These are phyloP conservation scores for Andrena bucephala DNA, from an alignment of 2,888 invertebrate species.

Conservation along the genomic window DNA sequence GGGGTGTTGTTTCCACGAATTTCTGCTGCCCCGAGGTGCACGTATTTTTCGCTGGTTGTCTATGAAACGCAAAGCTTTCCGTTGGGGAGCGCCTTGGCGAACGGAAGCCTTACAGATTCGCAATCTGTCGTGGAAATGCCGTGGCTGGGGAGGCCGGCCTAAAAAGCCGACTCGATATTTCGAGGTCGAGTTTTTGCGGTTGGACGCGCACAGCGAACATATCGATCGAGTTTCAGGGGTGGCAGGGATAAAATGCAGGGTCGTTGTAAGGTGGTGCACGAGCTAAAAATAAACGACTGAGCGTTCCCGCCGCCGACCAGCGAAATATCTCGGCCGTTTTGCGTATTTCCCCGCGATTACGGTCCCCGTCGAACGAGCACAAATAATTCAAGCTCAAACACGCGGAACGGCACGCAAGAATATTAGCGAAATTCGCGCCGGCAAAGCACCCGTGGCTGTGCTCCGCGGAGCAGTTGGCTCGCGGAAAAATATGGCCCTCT, in stretches of 20 bases:
- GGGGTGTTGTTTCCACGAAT: too few relatives aligned
- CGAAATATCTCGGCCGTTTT: constrained; percentile 5
- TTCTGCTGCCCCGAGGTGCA: not conserved
- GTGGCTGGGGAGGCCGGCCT: constrained; percentile 26
- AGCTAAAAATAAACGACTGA: constrained; percentile 51
- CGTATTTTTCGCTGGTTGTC: not conserved
- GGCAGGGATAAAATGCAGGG: constrained; percentile 44
- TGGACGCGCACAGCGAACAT: constrained; percentile 69
- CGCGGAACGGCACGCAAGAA: not conserved
- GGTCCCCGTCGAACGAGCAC: not conserved
- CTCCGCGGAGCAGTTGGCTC: too few relatives aligned
- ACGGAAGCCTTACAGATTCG: constrained; percentile 15
- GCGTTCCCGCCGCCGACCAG: not conserved
- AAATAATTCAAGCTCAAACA: constrained; percentile 1
- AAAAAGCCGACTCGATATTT: constrained; percentile 68
- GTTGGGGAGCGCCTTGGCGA: not conserved
- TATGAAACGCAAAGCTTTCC: not conserved
- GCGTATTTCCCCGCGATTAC: constrained; percentile 6
- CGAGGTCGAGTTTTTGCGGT: constrained; percentile 71
- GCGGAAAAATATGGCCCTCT: not conserved
- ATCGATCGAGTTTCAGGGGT: constrained; percentile 65
- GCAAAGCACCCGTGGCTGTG: not conserved
- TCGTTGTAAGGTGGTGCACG: constrained; percentile 42
- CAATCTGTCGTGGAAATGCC: constrained; percentile 4
- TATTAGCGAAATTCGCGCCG: not conserved